Evolutionary conservation across 1,140 invertebrate species (phyloP).

Genomic region (Telenomus remus): DNA sequence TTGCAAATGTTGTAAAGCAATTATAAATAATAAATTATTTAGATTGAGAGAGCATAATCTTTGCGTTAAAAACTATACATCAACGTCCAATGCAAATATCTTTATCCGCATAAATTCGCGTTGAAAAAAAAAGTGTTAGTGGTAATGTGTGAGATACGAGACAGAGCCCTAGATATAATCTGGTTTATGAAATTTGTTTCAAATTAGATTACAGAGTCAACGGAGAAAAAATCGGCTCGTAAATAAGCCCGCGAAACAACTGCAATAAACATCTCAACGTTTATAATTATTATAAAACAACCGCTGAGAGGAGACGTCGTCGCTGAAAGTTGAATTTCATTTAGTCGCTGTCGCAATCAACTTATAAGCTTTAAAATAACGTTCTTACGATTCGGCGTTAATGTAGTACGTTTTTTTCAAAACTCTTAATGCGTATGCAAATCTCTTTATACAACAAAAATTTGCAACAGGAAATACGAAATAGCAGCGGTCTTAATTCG

Average conservation of each 20-base stretch:
- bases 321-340: no score
- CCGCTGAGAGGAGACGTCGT: no score
- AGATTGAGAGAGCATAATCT: no score
- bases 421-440: conserved; percentile 35
- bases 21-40: no score
- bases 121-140: not conserved
- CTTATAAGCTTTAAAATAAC: conserved; percentile 21
- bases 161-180: no score
- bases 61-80: conserved; percentile 10
- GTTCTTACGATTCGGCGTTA: conserved; percentile 22
- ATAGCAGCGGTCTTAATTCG: conserved; percentile 14
- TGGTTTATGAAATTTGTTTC: no score
- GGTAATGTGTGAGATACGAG: no score
- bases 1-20: no score
- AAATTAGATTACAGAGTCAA: no score
- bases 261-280: conserved; percentile 10
- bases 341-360: conserved; percentile 1
- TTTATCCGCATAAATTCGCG: conserved; percentile 17
- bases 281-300: conserved; percentile 10
- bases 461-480: conserved; percentile 32
- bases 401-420: conserved; percentile 22
- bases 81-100: conserved; percentile 9
- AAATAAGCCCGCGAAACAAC: not conserved
- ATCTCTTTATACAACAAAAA: conserved; percentile 24
- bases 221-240: no score